phyloP scores from a whole-genome alignment of 2,888 invertebrate genomes.

The Tetragnatha montana region DNA sequence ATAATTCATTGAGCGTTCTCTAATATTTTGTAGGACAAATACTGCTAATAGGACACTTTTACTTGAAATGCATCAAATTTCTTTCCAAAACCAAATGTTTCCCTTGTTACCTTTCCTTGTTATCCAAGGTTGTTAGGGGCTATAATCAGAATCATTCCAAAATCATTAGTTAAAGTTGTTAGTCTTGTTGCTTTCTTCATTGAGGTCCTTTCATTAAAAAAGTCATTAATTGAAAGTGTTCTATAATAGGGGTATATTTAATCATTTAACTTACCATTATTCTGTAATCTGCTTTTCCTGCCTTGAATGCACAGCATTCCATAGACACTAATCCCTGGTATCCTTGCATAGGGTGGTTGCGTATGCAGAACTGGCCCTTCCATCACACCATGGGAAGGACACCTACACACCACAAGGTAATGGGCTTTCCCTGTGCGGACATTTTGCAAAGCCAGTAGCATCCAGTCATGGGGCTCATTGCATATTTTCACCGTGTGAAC shows the following conservation, averaged over 20 bases:
- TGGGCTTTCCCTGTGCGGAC: conserved; percentile 94
- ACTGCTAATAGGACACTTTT: too few relatives aligned
- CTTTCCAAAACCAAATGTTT: too few relatives aligned
- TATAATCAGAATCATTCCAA: background rate
- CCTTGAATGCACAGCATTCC: conserved; percentile 88
- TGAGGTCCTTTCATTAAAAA: background rate
- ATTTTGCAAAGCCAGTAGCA: conserved; percentile 91
- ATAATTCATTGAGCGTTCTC: too few relatives aligned
- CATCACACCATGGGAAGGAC: conserved; percentile 88
- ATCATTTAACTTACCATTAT: conserved; percentile 64
- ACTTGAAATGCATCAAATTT: too few relatives aligned
- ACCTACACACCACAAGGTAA: conserved; percentile 92
- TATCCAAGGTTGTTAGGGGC: background rate
- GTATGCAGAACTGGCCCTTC: conserved; percentile 96
- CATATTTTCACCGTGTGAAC: conserved; percentile 93
- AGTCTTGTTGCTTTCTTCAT: background rate
- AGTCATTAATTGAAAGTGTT: background rate
- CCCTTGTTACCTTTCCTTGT: background rate
- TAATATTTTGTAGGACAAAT: too few relatives aligned
- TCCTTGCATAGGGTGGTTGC: conserved; percentile 94
- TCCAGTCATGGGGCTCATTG: conserved; percentile 92
- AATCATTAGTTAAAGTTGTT: too few relatives aligned
- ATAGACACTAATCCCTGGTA: conserved; percentile 93
- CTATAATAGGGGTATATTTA: background rate
- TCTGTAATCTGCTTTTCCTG: conserved; percentile 63